Evolutionary conservation across 2,797 vertebrate species (phyloP).

Genomic region (Tangara arthus): DNA sequence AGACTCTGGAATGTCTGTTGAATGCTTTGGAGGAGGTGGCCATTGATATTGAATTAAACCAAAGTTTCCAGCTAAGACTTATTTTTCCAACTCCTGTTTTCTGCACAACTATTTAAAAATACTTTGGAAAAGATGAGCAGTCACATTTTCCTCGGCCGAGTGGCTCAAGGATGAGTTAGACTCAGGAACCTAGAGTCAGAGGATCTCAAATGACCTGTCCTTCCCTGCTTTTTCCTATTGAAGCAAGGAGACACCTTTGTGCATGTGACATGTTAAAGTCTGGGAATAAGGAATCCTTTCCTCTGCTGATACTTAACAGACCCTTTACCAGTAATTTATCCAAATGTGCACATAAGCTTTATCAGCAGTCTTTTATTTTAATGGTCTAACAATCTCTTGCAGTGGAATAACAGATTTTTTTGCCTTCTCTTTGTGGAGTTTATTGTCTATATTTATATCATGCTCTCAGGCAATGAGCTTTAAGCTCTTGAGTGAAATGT

Average conservation of each 20-base stretch:
- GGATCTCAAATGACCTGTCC: background rate
- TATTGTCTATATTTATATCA: background rate
- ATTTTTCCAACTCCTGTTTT: background rate
- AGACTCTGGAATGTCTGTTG: background rate
- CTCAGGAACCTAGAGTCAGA: background rate
- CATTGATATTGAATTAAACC: background rate
- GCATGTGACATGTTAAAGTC: background rate
- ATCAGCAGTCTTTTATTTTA: background rate
- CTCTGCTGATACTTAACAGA: background rate
- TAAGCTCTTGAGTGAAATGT: background rate
- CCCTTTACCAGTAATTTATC: background rate
- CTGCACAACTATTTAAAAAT: background rate
- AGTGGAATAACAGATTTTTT: background rate
- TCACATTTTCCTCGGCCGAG: background rate
- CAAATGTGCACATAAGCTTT: fast-evolving
- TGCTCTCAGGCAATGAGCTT: background rate
- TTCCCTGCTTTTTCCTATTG: background rate
- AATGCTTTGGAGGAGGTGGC: background rate
- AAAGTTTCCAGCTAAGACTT: background rate
- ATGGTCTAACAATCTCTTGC: background rate
- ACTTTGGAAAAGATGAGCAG: background rate
- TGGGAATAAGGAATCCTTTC: background rate
- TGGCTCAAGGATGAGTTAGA: background rate
- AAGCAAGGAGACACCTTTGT: background rate
- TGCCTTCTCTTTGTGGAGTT: background rate